phyloP scores from a whole-genome alignment of 2,113 vertebrate genomes.

The Phaethon lepturus region DNA sequence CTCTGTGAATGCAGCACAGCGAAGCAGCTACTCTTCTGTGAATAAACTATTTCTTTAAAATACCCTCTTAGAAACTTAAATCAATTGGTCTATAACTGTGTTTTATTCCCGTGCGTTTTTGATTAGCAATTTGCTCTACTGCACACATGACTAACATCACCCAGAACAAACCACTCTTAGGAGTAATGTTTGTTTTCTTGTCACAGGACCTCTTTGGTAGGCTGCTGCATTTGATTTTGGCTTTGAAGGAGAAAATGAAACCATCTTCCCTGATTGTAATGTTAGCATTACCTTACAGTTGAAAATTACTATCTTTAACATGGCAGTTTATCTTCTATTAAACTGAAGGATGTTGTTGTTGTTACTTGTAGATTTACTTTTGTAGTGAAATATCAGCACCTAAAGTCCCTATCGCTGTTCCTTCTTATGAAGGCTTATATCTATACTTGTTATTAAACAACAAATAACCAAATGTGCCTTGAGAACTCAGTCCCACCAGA shows the following conservation, averaged over 20 bases:
- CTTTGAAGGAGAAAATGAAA: constrained; percentile 21
- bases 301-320: not conserved
- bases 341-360: not conserved
- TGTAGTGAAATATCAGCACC: not conserved
- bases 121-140: not conserved
- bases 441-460: not conserved
- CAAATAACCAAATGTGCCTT: not conserved
- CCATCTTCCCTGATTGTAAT: not conserved
- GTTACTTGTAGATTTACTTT: not conserved
- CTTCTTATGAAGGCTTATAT: not conserved
- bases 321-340: not conserved
- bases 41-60: not conserved
- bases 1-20: not conserved
- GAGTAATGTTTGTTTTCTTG: not conserved
- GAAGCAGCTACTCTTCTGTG: not conserved
- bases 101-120: not conserved
- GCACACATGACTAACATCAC: not conserved
- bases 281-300: not conserved
- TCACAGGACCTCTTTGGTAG: not conserved
- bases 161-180: not conserved
- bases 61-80: not conserved
- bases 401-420: not conserved
- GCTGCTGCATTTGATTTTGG: not conserved
- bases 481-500: not conserved
- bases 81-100: not conserved